phyloP scores from a whole-genome alignment of 2,113 vertebrate species.

The Cyanocitta stelleri region DNA sequence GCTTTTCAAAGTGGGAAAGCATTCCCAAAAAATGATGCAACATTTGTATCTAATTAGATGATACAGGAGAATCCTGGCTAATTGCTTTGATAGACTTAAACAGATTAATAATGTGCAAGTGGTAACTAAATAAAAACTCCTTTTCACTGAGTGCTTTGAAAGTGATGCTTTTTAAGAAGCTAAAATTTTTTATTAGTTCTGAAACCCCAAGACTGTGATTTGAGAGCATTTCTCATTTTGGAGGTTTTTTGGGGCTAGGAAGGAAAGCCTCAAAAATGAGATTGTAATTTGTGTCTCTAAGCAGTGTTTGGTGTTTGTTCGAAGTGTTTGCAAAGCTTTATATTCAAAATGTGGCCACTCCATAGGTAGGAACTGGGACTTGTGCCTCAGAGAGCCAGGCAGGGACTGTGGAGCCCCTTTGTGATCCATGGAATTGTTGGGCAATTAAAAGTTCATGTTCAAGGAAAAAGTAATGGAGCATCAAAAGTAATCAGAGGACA shows the following conservation, averaged over 20 bases:
- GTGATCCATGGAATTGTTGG: neutral
- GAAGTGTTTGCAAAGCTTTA: neutral
- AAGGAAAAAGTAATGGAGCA: neutral
- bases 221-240: neutral
- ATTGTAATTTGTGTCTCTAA: neutral
- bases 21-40: constrained; percentile 8
- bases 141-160: neutral
- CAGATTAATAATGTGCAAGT: neutral
- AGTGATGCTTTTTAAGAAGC: neutral
- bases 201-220: neutral
- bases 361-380: neutral
- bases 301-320: neutral
- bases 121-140: neutral
- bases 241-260: neutral
- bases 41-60: neutral
- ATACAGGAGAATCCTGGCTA: neutral
- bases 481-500: neutral
- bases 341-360: neutral
- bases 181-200: neutral
- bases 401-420: neutral
- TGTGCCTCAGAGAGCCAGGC: neutral
- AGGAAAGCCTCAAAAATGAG: neutral
- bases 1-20: neutral
- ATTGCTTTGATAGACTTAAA: constrained; percentile 22
- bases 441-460: neutral